phyloP scores from a whole-genome alignment of 1,140 invertebrate species.

The Xylocopa sonorina region DNA sequence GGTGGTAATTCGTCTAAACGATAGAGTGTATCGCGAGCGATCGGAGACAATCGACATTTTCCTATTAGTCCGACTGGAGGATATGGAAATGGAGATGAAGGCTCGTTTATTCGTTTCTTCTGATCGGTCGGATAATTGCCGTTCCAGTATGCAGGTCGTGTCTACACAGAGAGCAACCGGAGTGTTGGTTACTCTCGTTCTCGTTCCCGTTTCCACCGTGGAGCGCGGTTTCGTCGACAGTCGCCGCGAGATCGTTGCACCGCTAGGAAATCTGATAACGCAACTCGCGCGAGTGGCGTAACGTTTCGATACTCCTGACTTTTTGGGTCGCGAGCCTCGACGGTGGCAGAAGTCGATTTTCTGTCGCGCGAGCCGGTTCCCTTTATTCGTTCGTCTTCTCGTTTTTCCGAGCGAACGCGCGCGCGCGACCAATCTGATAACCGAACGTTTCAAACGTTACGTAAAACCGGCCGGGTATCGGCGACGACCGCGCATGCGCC shows the following conservation, averaged over 20 bases:
- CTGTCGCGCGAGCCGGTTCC: neutral
- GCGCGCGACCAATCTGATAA: constrained; percentile 33
- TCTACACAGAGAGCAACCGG: neutral
- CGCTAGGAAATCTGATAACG: constrained; percentile 42
- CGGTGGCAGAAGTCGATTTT: neutral
- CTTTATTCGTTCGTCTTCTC: neutral
- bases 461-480: constrained; percentile 15
- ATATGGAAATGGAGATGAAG: neutral
- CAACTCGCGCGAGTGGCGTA: constrained; percentile 6
- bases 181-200: constrained; percentile 6
- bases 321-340: neutral
- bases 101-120: neutral
- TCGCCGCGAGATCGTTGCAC: constrained; percentile 39
- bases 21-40: too few relatives aligned
- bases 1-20: too few relatives aligned
- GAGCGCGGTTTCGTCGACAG: constrained; percentile 26
- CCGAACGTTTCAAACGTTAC: constrained; percentile 20
- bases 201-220: constrained; percentile 30
- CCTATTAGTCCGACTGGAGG: too few relatives aligned
- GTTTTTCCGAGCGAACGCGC: too few relatives aligned
- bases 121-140: neutral
- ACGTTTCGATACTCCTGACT: constrained; percentile 19
- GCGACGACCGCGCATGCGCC: neutral
- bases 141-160: neutral
- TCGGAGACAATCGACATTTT: too few relatives aligned